Evolutionary conservation across 1,140 invertebrate genomes (phyloP).

Genomic region (Tenebrio molitor): DNA sequence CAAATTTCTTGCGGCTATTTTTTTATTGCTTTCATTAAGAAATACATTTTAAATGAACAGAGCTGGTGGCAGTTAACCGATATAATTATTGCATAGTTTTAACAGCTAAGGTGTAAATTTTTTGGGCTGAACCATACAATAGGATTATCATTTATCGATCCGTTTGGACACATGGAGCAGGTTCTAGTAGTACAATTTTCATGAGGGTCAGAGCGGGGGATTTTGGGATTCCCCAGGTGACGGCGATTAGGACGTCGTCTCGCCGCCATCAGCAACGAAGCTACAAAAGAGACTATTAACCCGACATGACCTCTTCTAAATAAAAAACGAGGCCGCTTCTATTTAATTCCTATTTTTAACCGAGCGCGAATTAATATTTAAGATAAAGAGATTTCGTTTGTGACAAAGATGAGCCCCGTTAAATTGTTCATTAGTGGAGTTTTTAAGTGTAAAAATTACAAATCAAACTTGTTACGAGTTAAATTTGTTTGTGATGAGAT

Average conservation of each 20-base stretch:
- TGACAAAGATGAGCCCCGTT: constrained; percentile 6
- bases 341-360: constrained; percentile 3
- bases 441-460: constrained; percentile 33
- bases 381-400: constrained; percentile 25
- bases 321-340: background rate
- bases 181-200: constrained; percentile 10
- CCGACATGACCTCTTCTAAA: background rate
- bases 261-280: constrained; percentile 17
- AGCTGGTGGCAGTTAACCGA: too few relatives aligned
- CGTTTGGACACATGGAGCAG: background rate
- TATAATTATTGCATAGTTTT: too few relatives aligned
- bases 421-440: constrained; percentile 22
- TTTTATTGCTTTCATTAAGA: too few relatives aligned
- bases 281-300: constrained; percentile 22
- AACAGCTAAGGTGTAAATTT: too few relatives aligned
- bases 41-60: too few relatives aligned
- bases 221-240: constrained; percentile 29
- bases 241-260: constrained; percentile 24
- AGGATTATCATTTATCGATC: too few relatives aligned
- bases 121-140: too few relatives aligned
- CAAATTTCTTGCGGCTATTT: too few relatives aligned
- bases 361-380: background rate
- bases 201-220: background rate
- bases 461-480: constrained; percentile 32
- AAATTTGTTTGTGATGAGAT: constrained; percentile 36